Evolutionary conservation across 2,797 vertebrate species (phyloP).

Genomic region (Mionectes olivaceus): DNA sequence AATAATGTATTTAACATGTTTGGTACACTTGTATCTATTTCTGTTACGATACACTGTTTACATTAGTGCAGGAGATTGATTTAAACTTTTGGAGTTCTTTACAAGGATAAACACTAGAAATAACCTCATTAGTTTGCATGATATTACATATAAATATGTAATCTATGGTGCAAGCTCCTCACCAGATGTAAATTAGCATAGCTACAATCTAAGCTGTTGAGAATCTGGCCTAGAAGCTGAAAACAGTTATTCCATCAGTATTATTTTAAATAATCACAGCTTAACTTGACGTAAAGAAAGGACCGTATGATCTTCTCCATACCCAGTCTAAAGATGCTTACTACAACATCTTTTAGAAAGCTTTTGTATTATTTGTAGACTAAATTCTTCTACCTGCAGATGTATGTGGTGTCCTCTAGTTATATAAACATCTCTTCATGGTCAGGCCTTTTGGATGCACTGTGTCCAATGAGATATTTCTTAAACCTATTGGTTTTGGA

Average conservation of each 20-base stretch:
- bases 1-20: slow-evolving; percentile 80
- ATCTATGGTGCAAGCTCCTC: not conserved
- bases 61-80: slow-evolving; percentile 57
- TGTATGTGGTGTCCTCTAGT: not conserved
- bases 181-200: not conserved
- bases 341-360: not conserved
- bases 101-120: slow-evolving; percentile 27
- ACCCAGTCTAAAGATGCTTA: not conserved
- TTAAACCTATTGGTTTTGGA: slow-evolving; percentile 19
- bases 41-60: slow-evolving; percentile 39
- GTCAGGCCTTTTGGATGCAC: not conserved
- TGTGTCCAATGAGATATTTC: not conserved
- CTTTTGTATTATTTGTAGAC: not conserved
- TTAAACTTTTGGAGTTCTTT: slow-evolving; percentile 41
- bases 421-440: not conserved
- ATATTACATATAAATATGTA: not conserved
- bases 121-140: not conserved
- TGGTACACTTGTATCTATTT: slow-evolving; percentile 45
- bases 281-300: slow-evolving; percentile 8
- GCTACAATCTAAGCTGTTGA: not conserved
- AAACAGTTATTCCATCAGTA: not conserved
- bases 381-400: not conserved
- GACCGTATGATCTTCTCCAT: not conserved
- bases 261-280: not conserved
- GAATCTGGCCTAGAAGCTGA: not conserved